phyloP scores from a whole-genome alignment of 2,888 invertebrate genomes.

The Lamellibrachia satsuma region DNA sequence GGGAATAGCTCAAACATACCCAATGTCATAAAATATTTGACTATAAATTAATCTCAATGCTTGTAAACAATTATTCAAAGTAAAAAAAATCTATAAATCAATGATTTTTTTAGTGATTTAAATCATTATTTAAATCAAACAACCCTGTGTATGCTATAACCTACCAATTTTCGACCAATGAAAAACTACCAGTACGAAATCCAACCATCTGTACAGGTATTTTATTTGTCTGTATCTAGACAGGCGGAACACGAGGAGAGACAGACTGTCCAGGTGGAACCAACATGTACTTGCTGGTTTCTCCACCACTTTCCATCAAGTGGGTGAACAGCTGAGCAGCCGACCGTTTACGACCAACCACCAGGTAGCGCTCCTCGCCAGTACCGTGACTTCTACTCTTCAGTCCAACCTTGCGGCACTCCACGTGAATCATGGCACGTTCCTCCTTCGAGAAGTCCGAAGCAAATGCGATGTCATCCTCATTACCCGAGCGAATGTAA shows the following conservation, averaged over 20 bases:
- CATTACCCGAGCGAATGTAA: conserved; percentile 57
- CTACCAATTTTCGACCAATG: too few species aligned
- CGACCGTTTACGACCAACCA: conserved; percentile 68
- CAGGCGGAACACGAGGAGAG: background rate
- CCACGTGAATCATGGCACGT: conserved; percentile 64
- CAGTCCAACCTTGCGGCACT: conserved; percentile 65
- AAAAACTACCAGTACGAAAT: background rate
- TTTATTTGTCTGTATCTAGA: background rate
- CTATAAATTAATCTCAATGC: too few species aligned
- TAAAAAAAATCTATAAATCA: too few species aligned
- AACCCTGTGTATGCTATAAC: too few species aligned
- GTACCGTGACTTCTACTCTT: conserved; percentile 70
- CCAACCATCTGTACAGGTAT: background rate
- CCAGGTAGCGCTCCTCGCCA: conserved; percentile 67
- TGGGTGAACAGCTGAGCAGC: conserved; percentile 67
- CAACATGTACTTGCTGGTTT: conserved; percentile 39
- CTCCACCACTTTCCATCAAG: conserved; percentile 51
- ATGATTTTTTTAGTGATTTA: too few species aligned
- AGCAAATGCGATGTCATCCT: conserved; percentile 65
- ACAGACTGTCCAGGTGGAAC: conserved; percentile 30
- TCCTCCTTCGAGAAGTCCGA: conserved; percentile 66
- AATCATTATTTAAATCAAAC: too few species aligned
- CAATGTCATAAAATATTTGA: too few species aligned
- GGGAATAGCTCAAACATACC: too few species aligned
- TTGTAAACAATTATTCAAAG: too few species aligned